Evolutionary conservation across 2,888 invertebrate species (phyloP), one percentile per base, ranked within the genome.

Genomic region (Troilus luridus): DNA sequence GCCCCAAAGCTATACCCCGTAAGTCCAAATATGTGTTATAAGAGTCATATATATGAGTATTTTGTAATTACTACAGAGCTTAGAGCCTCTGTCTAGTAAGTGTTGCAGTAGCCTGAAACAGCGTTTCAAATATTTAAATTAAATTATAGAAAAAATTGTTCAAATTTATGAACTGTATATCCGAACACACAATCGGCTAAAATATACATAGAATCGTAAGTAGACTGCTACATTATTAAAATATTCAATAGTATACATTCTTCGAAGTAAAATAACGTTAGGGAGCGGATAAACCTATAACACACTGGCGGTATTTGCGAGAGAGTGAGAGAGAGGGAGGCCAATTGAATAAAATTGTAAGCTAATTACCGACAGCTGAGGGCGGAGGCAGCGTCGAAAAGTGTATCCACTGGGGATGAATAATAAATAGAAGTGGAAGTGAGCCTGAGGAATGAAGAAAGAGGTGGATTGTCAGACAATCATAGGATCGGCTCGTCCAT

Each of bases 401-500:
- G 56, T 85, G 85, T 85, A 85, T 85, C 85, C 56, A 58, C 54
- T 56, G 56, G 62, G 27, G 58, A 88, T 88, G 59, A 62, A 88
- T 88, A 88, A 88, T 88, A 88, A 88, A 88, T 27, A 60, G 88
- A 27, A 60, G 60, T 88, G 59, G 58, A 88, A 88, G 88, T 60
- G 62, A 62, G 88, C 54, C 62, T 60, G 88, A 60, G 85, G 56
- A 58, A 85, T 27, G 88, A 88, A 88, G 88, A 88, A 62, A 88
- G 89, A 89, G 72, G 67, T 27, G 67, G 89, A 67, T 88, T 62
- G 88, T 62, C 88, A 62, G 88, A 88, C 88, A 88, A 88, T 88
- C 88, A 88, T 88, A 88, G 60, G 85, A 85, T 89, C 89, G 62
- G 54, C 89, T 64, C 27, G n/a, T 60, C 77, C 90, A 90, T 90